Conservation (phyloP, 2,113 vertebrate genomes). For the Brachyhypopomus occidentalis region DNA sequence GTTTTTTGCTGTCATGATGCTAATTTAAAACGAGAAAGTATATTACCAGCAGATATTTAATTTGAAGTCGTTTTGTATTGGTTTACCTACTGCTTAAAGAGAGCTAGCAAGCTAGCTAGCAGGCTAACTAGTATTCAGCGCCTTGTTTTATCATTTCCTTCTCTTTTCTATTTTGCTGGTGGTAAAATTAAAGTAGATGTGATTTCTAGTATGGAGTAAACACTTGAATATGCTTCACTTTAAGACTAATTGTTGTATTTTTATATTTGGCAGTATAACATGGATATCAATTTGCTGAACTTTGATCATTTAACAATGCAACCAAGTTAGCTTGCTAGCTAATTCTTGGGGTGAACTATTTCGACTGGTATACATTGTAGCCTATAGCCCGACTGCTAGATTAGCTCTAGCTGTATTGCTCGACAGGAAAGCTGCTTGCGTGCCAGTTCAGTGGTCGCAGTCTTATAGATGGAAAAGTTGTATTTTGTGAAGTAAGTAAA, state of each 20-base stretch:
- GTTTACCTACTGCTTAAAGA: not conserved
- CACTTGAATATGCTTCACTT: not conserved
- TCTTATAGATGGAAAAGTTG: not conserved
- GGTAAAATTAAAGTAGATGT: not conserved
- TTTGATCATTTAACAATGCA: not conserved
- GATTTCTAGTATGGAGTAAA: not conserved
- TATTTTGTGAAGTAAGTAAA: not conserved
- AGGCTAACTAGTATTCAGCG: slow-evolving; percentile 2
- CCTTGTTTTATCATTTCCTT: not conserved
- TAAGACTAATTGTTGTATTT: not conserved
- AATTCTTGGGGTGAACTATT: slow-evolving; percentile 12
- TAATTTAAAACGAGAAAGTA: not conserved
- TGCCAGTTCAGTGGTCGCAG: not conserved
- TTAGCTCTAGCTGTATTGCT: not conserved
- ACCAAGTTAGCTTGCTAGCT: not conserved
- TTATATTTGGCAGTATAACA: not conserved
- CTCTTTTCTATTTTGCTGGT: not conserved
- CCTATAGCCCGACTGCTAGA: not conserved
- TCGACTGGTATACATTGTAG: not conserved
- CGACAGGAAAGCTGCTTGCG: not conserved
- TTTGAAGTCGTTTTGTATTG: not conserved
- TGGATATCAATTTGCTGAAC: not conserved
- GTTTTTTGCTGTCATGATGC: not conserved
- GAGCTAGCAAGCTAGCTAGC: not conserved
- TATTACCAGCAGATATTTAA: not conserved